Evolutionary conservation across 2,113 vertebrate genomes (phyloP).

Genomic region (Proterorhinus semilunaris): DNA sequence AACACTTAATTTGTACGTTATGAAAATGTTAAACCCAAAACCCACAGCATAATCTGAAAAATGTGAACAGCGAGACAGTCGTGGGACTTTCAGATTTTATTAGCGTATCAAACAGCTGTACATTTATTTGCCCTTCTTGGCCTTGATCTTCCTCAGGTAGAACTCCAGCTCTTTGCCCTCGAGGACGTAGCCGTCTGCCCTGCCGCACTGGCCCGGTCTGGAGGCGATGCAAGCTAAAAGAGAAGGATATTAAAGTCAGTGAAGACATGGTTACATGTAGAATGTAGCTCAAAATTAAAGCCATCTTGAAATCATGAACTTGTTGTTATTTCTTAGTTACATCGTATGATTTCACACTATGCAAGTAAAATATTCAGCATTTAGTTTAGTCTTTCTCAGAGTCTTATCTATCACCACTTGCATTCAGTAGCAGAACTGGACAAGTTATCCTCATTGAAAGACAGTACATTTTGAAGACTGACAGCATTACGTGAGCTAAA

Average conservation of each 20-base stretch:
- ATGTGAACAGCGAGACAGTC: neutral
- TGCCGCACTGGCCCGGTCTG: constrained; percentile 94
- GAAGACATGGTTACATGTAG: too few species aligned
- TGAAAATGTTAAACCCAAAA: too few species aligned
- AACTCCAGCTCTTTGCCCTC: constrained; percentile 98
- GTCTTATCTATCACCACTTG: constrained; percentile 75
- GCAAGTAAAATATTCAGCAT: too few species aligned
- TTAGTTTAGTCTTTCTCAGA: constrained; percentile 80
- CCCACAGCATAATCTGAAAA: too few species aligned
- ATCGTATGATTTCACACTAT: too few species aligned
- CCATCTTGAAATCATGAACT: too few species aligned
- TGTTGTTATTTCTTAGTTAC: constrained; percentile 34
- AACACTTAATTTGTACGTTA: too few species aligned
- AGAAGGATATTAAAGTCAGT: neutral
- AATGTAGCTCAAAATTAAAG: too few species aligned
- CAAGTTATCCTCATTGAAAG: constrained; percentile 87
- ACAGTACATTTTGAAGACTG: constrained; percentile 24
- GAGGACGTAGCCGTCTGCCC: constrained; percentile 93
- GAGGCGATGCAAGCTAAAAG: constrained; percentile 92
- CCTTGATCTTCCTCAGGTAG: constrained; percentile 98
- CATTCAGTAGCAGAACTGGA: constrained; percentile 96
- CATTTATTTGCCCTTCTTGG: constrained; percentile 98
- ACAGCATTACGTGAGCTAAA: neutral
- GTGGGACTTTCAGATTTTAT: constrained; percentile 68
- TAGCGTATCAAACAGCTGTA: constrained; percentile 75